Evolutionary conservation across 2,888 invertebrate genomes (phyloP).

Genomic region (Agrotis puta): DNA sequence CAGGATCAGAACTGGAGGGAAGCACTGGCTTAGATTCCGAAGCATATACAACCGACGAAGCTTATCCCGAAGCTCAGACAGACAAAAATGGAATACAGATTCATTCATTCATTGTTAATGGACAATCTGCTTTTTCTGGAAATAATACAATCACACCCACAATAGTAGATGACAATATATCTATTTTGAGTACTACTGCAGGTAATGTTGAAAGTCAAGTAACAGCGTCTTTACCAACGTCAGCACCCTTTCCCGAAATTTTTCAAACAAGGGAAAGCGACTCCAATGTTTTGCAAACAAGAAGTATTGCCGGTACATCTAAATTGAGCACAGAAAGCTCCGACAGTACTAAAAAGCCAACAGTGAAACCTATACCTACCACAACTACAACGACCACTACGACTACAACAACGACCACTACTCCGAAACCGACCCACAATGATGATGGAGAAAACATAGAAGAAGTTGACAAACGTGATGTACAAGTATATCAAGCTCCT

Average conservation of each 20-base stretch:
- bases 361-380: slow-evolving; percentile 63
- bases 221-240: slow-evolving; percentile 82
- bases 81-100: slow-evolving; percentile 87
- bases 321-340: slow-evolving; percentile 72
- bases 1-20: slow-evolving; percentile 82
- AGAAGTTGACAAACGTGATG: slow-evolving; percentile 93
- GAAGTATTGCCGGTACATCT: slow-evolving; percentile 80
- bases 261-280: slow-evolving; percentile 83
- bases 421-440: slow-evolving; percentile 93
- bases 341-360: slow-evolving; percentile 70
- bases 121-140: slow-evolving; percentile 84
- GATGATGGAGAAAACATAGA: slow-evolving; percentile 93
- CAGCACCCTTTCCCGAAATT: slow-evolving; percentile 83
- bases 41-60: slow-evolving; percentile 79
- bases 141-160: slow-evolving; percentile 77
- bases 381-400: slow-evolving; percentile 84
- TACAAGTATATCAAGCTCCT: slow-evolving; percentile 95
- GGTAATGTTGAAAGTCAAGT: slow-evolving; percentile 88
- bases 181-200: slow-evolving; percentile 84
- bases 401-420: slow-evolving; percentile 91
- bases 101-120: slow-evolving; percentile 90
- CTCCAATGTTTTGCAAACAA: slow-evolving; percentile 81
- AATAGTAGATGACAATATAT: slow-evolving; percentile 82
- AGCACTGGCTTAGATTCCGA: slow-evolving; percentile 81
- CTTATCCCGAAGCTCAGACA: slow-evolving; percentile 76